Conservation (phyloP, 2,797 vertebrate genomes). For the Oceanodroma leucorhoa region DNA sequence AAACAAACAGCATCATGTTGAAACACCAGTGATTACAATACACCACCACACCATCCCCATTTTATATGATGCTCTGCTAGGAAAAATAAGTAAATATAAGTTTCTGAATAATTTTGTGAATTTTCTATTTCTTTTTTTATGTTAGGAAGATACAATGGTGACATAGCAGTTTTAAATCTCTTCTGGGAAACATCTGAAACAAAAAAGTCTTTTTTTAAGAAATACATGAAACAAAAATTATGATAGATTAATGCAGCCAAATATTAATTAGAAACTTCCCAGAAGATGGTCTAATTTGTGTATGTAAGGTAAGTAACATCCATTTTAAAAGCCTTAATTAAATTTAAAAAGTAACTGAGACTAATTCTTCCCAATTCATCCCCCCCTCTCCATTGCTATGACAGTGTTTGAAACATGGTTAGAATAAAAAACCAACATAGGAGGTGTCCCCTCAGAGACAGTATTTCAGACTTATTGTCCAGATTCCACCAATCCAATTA, state of each 20-base stretch:
- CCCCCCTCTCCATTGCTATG: not conserved
- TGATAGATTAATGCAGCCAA: not conserved
- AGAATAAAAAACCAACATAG: not conserved
- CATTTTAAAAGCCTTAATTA: not conserved
- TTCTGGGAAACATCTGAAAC: not conserved
- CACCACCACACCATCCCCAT: not conserved
- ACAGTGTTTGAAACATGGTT: constrained; percentile 12
- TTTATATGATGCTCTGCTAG: not conserved
- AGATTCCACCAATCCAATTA: constrained; percentile 61
- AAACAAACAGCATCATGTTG: not conserved
- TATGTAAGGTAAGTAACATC: not conserved
- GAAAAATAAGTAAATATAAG: not conserved
- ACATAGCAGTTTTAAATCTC: not conserved
- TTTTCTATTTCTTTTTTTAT: not conserved
- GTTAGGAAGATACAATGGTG: not conserved
- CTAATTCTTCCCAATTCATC: not conserved
- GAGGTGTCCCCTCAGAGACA: constrained; percentile 32
- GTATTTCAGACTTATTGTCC: constrained; percentile 60
- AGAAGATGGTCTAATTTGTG: not conserved
- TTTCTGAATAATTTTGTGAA: not conserved
- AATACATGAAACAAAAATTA: not conserved
- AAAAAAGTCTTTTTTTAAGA: not conserved
- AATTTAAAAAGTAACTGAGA: not conserved
- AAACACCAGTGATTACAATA: not conserved
- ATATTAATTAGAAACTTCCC: not conserved